Percentiles rank a stretch among this genome's conserved stretches.
phyloP scores from a whole-genome alignment of 2,888 invertebrate species.

The Dynastes grantii region DNA sequence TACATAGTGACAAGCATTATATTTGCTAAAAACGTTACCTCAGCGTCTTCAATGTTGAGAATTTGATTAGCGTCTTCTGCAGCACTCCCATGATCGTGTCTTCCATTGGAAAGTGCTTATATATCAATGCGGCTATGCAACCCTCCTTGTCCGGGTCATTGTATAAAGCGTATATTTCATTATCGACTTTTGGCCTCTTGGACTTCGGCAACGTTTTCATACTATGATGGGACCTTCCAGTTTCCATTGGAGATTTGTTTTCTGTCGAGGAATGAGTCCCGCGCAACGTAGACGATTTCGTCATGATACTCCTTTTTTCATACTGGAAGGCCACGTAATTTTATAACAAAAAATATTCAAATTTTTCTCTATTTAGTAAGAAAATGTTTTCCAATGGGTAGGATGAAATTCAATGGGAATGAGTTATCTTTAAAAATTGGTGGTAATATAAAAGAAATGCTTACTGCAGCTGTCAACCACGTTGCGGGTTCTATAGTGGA shows the following conservation, averaged over 20 bases:
- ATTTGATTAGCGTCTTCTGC: constrained; percentile 51
- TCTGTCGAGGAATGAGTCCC: not conserved
- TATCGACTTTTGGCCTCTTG: no score
- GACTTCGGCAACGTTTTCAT: no score
- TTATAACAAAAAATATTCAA: no score
- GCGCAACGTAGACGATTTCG: not conserved
- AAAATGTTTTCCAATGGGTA: no score
- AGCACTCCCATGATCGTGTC: constrained; percentile 52
- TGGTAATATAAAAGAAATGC: no score
- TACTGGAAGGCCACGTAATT: no score
- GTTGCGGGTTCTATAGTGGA: not conserved
- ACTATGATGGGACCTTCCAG: not conserved
- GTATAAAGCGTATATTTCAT: constrained; percentile 26
- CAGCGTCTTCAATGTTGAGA: constrained; percentile 47
- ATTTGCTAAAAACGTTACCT: constrained; percentile 47
- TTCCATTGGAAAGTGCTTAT: constrained; percentile 53
- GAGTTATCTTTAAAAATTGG: no score
- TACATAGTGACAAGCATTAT: no score
- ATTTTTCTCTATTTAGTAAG: no score
- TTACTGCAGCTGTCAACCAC: not conserved
- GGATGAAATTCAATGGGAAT: no score
- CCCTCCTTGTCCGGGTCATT: constrained; percentile 19
- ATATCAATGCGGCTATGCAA: constrained; percentile 48
- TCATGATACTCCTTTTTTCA: not conserved
- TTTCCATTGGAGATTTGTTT: not conserved